Evolutionary conservation across 2,888 invertebrate genomes (phyloP), one percentile per base, ranked within the genome.

Genomic region (Agrochola circellaris): DNA sequence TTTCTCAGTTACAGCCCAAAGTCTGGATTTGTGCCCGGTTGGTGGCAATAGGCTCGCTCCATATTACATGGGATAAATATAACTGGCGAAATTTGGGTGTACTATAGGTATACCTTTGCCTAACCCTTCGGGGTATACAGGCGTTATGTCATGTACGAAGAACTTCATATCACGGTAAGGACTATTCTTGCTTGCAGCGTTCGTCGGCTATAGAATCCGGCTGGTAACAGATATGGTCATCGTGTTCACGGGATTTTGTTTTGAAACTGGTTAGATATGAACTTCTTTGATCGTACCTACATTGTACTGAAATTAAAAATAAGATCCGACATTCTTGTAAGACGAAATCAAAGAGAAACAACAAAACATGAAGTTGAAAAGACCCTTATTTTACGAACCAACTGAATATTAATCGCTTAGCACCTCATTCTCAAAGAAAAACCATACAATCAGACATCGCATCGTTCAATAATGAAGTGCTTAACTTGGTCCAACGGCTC

Each of bases 401-500:
- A 65, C 42, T 51, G 17, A 58, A 69, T 76, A 83, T 73, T 73
- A 75, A 86, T 69, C 61, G 78, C 64, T 84, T 86, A 72, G 30
- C 86, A 86, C 83, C 79, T 83, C 83, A 84, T 84, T 84, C 69
- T 60, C 51, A 70, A 73, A 66, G 75, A 65, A 75, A 66, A 83
- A 61, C 71, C 42, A 66, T 85, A 73, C 86, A 84, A 84, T 84
- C 81, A 66, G 74, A 76, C 73, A 75, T 77, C 69, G 68, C 77
- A 79, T 78, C 82, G 77, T 71, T 73, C 45, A 60, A 87, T 91
- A 91, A 92, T 92, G 90, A 92, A 92, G 90, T 91, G 87, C 88
- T 92, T 89, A 89, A 91, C 90, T 90, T 90, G 91, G 91, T 54
- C 89, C 92, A 93, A 92, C 92, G 91, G 89, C 89, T 88, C 84